Base-by-base conservation (phyloP, 2,797 vertebrate species). In the Dendrocincla fuliginosa region DNA sequence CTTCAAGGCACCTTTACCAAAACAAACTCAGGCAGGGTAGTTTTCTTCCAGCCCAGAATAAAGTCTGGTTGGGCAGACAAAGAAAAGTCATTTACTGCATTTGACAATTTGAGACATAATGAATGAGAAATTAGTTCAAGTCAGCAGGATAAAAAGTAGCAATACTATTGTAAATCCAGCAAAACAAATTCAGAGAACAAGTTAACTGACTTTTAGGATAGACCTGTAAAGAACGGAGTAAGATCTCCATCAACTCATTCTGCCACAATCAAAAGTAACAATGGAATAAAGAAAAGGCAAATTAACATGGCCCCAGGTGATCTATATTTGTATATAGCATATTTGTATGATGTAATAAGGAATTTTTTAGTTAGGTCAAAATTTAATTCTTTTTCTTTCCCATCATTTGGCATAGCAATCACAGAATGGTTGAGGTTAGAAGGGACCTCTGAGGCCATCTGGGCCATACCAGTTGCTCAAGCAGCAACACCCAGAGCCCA, bases 281-380 rank as follows among this genome's bases (percentile, higher is more conserved):
- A 42, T 0, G 4, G 7, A 80, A 59, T 53, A 84, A 89, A 85
- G 24, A 63, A 89, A 84, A 68, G 22, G 56, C 57, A 90, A 73
- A 59, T 59, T 77, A 70, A n/a, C 27, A 86, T 3, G 90, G 32
- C 1, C 25, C 17, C 33, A 42, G 28, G 22, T 39, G 78, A 89
- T 39, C 47, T 46, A 3, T 32, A 59, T 35, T 30, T 4, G 0
- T 42, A 63, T 13, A 41, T 14, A 28, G 37, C 42, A 6, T 22
- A 53, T 35, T 37, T 4, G 0, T 42, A 61, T 11, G 16, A 65
- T 55, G 2, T 5, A 76, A 46, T 15, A 56, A 3, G 1, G 2
- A 20, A 23, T 19, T 46, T 69, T 78, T 52, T 11, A 53, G 39
- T 79, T 57, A 49, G 25, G 69, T 7, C 59, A 60, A 90, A 83